Evolutionary conservation across 2,888 invertebrate species (phyloP), one percentile per base, ranked within the genome.

Genomic region (Ormyrus thymus): DNA sequence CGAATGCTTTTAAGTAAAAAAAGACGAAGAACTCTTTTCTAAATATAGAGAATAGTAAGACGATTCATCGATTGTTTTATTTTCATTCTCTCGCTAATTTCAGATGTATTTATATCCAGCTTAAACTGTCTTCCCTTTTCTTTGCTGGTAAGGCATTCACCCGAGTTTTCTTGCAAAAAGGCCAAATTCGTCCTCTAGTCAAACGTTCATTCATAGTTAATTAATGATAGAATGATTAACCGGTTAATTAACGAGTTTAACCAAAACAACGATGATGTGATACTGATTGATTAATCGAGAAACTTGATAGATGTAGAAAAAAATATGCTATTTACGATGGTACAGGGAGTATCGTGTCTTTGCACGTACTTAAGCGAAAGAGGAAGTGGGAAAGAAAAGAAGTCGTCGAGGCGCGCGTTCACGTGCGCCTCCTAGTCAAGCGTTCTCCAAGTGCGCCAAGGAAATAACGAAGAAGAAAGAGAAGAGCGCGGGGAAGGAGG

Each of bases 231-330:
- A 58, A 29, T 11, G 45, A 48, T 55, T 10, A 70, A 66, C 46
- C 53, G 43, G 65, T 71, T 71, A 70, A 77, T 69, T 65, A 77
- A 65, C 46, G 7, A 53, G 53, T 61, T 77, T 77, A 77, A 75
- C 74, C 74, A 76, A 76, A 79, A 79, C 72, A 79, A 79, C 79
- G 72, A 76, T 72, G 55, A 76, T 79, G 76, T 76, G 76, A 76
- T 79, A 79, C 72, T 72, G 72, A 79, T 76, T 76, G 68, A 75
- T 76, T 71, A 53, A 79, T 75, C 61, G 53, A 64, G 46, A 9
- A 56, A 73, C 56, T 73, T 46, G 43, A 48, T 78, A 76, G 64
- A 13, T 68, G 68, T 66, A 51, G 46, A 69, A 78, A 78, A 72
- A 69, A 70, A 70, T 69, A 58, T 46, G 29, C 11, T 72, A 62